Evolutionary conservation across 2,797 vertebrate genomes (phyloP), one percentile per base, ranked within the genome.

Genomic region (Vireo griseus): DNA sequence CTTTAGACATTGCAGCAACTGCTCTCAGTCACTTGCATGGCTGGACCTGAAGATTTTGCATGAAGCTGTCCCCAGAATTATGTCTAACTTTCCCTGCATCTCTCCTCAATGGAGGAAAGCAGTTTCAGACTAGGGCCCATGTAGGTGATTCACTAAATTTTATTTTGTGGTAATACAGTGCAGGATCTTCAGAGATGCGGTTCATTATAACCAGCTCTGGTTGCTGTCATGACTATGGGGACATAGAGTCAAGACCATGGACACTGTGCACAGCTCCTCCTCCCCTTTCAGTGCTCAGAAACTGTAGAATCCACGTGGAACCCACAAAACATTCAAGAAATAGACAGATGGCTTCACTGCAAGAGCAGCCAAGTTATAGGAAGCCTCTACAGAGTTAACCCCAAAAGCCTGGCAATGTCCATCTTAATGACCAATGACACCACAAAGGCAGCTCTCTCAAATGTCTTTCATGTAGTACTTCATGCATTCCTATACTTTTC

Each of bases 51-150:
- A 83, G 50, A n/a, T 33, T 11, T 24, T 14, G 2, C 20, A 68
- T 47, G 17, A 47, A 80, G 17, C 26, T 54, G 9, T 48, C 35
- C 25, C 9, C 18, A 15, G 16, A 33, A 40, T 11, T 6, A 2
- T 5, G 19, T 29, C 26, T 31, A 28, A 31, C 10, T 57, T 54
- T 28, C 17, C 10, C 8, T 47, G 31, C 31, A 29, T 26, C 45
- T 31, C 14, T 57, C 47, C 42, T 61, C 0, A 0, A 8, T 12
- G 57, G 29, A 66, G 9, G 6, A 61, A 62, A 61, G 10, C 29
- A 20, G 13, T 45, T 66, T 77, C 51, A 52, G 14, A 54, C 8
- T 31, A 65, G 25, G 54, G 25, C 9, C 15, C 16, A 54, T 40
- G 7, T 8, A 62, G 1, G 4, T 8, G 17, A 28, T 37, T 69